A percentile compares a stretch with the other conserved stretches of the same genome.
These are phyloP conservation scores for Ornithoptera priamus DNA, from an alignment of 2,888 invertebrate genomes.

Conservation along the genomic window DNA sequence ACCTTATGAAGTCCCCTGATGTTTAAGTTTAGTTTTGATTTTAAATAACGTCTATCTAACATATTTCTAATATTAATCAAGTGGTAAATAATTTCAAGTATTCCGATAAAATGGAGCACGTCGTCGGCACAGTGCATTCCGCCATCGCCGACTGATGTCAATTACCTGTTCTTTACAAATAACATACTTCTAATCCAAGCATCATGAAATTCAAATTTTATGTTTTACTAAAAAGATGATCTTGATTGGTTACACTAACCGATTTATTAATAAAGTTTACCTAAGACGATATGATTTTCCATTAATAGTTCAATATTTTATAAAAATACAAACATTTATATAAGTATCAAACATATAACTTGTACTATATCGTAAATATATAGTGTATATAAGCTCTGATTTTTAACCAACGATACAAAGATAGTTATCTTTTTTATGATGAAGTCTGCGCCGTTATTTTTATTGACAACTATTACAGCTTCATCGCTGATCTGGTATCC, in stretches of 20 bases:
- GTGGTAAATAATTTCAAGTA: constrained; percentile 5
- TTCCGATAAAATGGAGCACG: constrained; percentile 16
- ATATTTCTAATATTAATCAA: background rate
- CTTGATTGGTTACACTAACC: background rate
- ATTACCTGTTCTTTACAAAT: constrained; percentile 49
- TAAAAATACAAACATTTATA: too few species aligned
- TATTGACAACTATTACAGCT: too few species aligned
- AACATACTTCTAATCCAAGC: constrained; percentile 39
- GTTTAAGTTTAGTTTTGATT: background rate
- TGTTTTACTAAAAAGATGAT: constrained; percentile 16
- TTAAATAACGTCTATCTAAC: background rate
- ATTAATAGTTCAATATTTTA: background rate
- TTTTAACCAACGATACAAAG: too few species aligned
- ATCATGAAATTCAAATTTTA: constrained; percentile 35
- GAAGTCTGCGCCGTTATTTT: too few species aligned
- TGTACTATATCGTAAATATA: too few species aligned
- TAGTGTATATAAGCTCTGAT: too few species aligned
- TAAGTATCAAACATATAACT: too few species aligned
- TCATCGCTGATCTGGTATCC: too few species aligned
- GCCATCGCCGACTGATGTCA: constrained; percentile 31
- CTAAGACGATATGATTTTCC: background rate
- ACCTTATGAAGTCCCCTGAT: too few species aligned
- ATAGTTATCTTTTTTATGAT: too few species aligned
- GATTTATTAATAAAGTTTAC: background rate
- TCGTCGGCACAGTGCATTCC: constrained; percentile 22